Percentiles rank a stretch among this genome's conserved stretches.
phyloP scores from a whole-genome alignment of 1,140 invertebrate genomes.

The Drosophila mauritiana region DNA sequence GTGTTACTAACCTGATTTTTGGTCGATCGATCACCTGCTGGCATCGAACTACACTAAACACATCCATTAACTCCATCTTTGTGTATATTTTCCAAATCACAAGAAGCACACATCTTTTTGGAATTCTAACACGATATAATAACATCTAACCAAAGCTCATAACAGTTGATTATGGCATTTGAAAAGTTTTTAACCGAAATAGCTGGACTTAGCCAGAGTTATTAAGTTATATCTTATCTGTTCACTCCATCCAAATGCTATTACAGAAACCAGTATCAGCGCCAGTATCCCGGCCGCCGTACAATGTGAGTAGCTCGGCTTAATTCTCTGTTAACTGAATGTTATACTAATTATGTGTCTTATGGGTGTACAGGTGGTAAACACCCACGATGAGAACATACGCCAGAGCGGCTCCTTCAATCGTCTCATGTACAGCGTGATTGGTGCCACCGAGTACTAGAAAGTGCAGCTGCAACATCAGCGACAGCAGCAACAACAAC shows the following conservation, averaged over 20 bases:
- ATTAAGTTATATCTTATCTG: conserved; percentile 25
- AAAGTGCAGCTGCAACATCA: conserved; percentile 49
- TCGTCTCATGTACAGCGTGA: conserved; percentile 95
- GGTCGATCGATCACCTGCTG: conserved; percentile 33
- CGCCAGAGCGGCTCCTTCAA: conserved; percentile 96
- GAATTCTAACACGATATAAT: conserved; percentile 63
- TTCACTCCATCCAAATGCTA: conserved; percentile 16
- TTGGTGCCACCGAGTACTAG: conserved; percentile 91
- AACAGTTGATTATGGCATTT: conserved; percentile 49
- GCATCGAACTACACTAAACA: conserved; percentile 53
- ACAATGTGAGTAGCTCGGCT: conserved; percentile 73
- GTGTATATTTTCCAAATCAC: conserved; percentile 77
- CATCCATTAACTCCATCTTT: conserved; percentile 72
- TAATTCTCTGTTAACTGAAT: neutral
- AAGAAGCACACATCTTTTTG: conserved; percentile 33
- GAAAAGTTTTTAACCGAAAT: conserved; percentile 27
- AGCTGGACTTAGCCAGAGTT: conserved; percentile 19
- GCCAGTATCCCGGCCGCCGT: conserved; percentile 82
- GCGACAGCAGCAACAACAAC: conserved; percentile 40
- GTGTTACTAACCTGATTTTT: conserved; percentile 59
- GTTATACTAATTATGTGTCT: neutral
- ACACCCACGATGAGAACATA: conserved; percentile 89
- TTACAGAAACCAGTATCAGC: conserved; percentile 82
- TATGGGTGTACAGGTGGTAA: conserved; percentile 72
- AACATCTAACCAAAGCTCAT: conserved; percentile 66